A percentile compares a stretch with the other conserved stretches of the same genome.
Evolutionary conservation across 2,113 vertebrate genomes (phyloP).

Genomic region (Clinocottus analis): DNA sequence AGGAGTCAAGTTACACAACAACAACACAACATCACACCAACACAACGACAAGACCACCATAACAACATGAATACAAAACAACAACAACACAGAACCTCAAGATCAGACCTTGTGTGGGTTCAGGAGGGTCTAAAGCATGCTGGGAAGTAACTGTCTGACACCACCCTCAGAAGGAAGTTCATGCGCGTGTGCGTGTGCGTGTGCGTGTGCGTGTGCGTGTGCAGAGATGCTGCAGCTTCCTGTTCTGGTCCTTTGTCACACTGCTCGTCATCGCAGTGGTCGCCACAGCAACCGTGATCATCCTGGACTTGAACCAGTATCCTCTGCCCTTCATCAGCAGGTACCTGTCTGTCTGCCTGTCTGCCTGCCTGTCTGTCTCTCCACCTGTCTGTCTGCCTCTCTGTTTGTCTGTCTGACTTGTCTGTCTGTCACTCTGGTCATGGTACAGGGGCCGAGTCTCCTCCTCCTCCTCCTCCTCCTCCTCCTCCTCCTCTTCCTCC

Average conservation of each 20-base stretch:
- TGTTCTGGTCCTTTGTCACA: constrained; percentile 31
- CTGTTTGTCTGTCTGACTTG: background rate
- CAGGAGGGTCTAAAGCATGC: too few relatives aligned
- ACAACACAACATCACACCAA: too few relatives aligned
- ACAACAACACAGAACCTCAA: background rate
- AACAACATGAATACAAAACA: too few relatives aligned
- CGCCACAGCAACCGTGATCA: constrained; percentile 23
- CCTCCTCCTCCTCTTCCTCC: too few relatives aligned
- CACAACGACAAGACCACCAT: too few relatives aligned
- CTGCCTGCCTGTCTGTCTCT: background rate
- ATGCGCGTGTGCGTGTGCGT: constrained; percentile 2
- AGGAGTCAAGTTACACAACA: background rate
- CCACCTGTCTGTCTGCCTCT: background rate
- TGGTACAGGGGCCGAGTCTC: constrained; percentile 74
- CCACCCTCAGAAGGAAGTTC: too few relatives aligned
- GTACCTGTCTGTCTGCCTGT: constrained; percentile 27
- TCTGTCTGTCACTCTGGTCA: constrained; percentile 66
- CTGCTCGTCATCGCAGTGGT: constrained; percentile 31
- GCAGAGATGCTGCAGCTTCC: constrained; percentile 64
- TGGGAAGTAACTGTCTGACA: too few relatives aligned
- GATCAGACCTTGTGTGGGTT: too few relatives aligned
- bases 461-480: constrained; percentile 70
- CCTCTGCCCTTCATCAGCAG: constrained; percentile 63
- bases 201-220: constrained; percentile 22
- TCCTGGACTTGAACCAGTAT: constrained; percentile 61